Base-by-base conservation (phyloP, 2,888 invertebrate genomes). In the Scrobipalpa atriplicella region DNA sequence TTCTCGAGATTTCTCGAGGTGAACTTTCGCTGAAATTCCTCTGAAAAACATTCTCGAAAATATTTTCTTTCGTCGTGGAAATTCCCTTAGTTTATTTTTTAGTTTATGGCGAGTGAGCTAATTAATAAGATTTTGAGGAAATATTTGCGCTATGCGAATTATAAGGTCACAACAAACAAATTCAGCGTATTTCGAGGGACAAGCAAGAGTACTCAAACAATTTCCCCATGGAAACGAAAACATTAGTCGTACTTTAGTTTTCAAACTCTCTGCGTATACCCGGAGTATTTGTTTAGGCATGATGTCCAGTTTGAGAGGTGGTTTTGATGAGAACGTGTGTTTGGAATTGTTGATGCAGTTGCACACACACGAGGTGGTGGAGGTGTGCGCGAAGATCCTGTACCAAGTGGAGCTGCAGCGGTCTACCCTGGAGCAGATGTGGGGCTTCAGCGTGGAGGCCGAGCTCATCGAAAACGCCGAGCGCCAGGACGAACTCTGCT, bases 371-470 rank as follows among this genome's bases (percentile, higher is more conserved):
- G 98, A 98, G 92, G 96, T 98, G 73, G 97, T 99, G 68, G 99
- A 99, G 93, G 98, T 99, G 63, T 98, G 98, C 88, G 97, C 98
- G 80, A 99, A 99, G 94, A 97, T 98, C 82, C 94, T 99, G 73
- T 99, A 99, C 91, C 98, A 99, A 94, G 98, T 99, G 76, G 98
- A 99, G 87, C 94, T 99, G 81, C 96, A 97, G 78, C 94, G 99
- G 70, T 96, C 95, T 73, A 97, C 97, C 10, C 94, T 98, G 79
- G 98, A 98, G 79, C 97, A 98, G 87, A 98, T 98, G 97, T 99
- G 99, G 97, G 99, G 99, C 76, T 98, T 99, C 93, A 98, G 98
- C 72, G 98, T 99, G 64, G 99, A 99, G 89, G 99, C 99, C 2
- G 99, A 99, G 90, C 94, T 99, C 68, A 98, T 98, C 71, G 98